A percentile compares a stretch with the other conserved stretches of the same genome.
phyloP scores from a whole-genome alignment of 2,888 invertebrate genomes.

The Creontiades dilutus region DNA sequence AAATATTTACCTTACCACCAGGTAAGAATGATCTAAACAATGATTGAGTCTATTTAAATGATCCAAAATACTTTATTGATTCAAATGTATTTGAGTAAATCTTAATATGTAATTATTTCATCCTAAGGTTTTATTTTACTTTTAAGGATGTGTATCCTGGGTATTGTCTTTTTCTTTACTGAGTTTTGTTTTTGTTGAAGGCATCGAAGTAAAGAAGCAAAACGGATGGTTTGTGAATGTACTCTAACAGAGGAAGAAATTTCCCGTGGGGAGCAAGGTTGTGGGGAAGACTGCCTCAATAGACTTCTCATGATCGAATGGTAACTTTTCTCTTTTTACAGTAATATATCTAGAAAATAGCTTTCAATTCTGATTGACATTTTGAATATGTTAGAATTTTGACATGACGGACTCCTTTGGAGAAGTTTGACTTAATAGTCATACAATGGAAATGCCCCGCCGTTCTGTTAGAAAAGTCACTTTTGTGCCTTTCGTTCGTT shows the following conservation, averaged over 20 bases:
- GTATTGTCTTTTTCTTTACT: not conserved
- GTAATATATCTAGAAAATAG: no score
- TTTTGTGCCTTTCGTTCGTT: no score
- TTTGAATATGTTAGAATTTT: no score
- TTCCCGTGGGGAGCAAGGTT: conserved; percentile 89
- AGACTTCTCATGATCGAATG: conserved; percentile 99
- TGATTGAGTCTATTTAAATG: not conserved
- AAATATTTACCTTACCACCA: conserved; percentile 72
- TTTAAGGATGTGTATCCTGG: no score
- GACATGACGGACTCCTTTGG: no score
- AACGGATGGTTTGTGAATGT: conserved; percentile 97
- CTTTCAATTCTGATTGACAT: no score
- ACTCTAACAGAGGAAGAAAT: conserved; percentile 93
- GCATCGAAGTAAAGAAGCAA: conserved; percentile 88
- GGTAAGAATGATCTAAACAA: conserved; percentile 23
- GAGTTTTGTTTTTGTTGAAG: not conserved
- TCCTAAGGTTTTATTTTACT: no score
- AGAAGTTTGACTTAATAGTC: no score
- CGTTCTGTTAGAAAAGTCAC: no score
- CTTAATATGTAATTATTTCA: no score
- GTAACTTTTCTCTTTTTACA: conserved; percentile 79
- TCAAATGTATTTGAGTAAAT: no score
- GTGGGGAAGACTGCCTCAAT: conserved; percentile 97
- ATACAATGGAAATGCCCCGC: no score
- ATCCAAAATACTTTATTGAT: not conserved